A percentile compares a stretch with the other conserved stretches of the same genome.
These are phyloP conservation scores for Antidorcas marsupialis DNA, from an alignment of 2,113 vertebrate species.

Conservation along the genomic window DNA sequence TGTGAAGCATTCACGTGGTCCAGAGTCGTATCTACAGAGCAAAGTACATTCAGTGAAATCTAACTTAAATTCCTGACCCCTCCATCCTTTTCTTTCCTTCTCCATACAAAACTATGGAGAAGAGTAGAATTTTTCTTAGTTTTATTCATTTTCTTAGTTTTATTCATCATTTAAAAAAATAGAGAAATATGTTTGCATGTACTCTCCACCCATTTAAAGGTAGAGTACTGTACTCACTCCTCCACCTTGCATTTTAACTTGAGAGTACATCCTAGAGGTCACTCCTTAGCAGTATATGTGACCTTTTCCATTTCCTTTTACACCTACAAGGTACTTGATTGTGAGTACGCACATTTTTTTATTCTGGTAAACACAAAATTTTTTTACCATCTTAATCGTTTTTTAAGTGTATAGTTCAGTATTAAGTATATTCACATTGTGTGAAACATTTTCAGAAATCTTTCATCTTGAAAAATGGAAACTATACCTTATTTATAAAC, in stretches of 20 bases:
- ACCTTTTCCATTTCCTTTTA: not conserved
- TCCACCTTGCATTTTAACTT: not conserved
- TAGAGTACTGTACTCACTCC: not conserved
- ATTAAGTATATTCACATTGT: conserved; percentile 2
- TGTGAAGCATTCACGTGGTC: not conserved
- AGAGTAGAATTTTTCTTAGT: not conserved
- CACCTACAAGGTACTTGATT: not conserved
- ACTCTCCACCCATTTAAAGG: not conserved
- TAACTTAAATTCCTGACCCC: not conserved
- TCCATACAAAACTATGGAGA: not conserved
- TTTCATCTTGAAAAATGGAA: conserved; percentile 17
- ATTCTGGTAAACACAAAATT: not conserved
- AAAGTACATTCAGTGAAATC: not conserved
- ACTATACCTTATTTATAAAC: not conserved
- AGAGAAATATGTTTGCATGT: not conserved
- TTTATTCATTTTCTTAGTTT: not conserved
- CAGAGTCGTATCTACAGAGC: not conserved
- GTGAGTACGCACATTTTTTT: not conserved
- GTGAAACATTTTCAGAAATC: not conserved
- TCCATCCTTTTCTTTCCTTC: not conserved
- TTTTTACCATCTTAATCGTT: not conserved
- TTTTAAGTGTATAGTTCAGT: not conserved
- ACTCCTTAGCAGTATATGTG: not conserved
- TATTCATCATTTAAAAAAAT: not conserved
- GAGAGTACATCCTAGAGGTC: not conserved